Evolutionary conservation across 1,140 invertebrate genomes (phyloP), one percentile per base, ranked within the genome.

Genomic region (Drosophila kurseongensis): DNA sequence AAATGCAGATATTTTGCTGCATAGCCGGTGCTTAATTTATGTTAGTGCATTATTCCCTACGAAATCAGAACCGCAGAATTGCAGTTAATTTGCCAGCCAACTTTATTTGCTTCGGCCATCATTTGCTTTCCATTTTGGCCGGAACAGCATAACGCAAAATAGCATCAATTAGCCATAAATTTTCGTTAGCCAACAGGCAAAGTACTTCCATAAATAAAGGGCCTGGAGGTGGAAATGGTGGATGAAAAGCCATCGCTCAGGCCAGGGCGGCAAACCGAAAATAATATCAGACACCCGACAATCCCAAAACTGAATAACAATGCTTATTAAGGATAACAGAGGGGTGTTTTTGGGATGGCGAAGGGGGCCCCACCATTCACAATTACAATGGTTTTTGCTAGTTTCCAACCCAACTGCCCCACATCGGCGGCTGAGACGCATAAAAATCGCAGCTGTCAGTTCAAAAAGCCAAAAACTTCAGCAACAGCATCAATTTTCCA

Each of bases 401-500:
- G 84, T 78, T 88, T 56, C 32, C 44, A 27, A 36, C 42, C 36
- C 18, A 41, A 47, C 48, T 51, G 59, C 52, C 32, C 47, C 18
- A 40, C 50, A 57, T 57, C 50, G 44, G 65, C 48, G 71, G 54
- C 60, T 78, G 67, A 48, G 83, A 69, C 76, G 84, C 84, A 89
- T 84, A 80, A 80, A 88, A 88, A 89, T 88, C 84, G 84, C 77
- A 78, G 84, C 80, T 89, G 83, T 88, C 83, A 89, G 83, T 89
- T 88, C 77, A 89, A 89, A 90, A 89, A 89, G 84, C 84, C 80
- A 89, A 89, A 90, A 89, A 89, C 84, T 90, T 84, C 73, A 89
- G 51, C 61, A 79, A 52, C 84, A 88, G 76, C 83, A 86, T 86
- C 83, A 86, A 86, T 88, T 88, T 88, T 80, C 63, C 75, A 74